Conservation (phyloP, 2,113 vertebrate genomes). For the Muscicapa adusta region DNA sequence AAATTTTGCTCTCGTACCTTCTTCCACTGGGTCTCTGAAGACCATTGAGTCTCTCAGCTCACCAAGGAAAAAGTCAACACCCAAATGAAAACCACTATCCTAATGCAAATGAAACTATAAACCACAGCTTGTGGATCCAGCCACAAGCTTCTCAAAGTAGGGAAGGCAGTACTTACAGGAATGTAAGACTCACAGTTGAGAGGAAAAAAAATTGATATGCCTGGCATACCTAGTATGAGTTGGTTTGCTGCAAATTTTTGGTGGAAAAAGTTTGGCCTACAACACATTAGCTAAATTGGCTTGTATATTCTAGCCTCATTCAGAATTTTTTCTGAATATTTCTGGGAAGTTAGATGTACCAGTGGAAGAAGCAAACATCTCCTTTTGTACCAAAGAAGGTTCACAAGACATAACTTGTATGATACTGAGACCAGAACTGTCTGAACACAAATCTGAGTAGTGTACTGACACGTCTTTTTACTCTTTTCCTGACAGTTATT, state of each 20-base stretch:
- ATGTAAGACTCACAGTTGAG: background rate
- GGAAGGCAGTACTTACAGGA: background rate
- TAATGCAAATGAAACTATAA: background rate
- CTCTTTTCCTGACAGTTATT: background rate
- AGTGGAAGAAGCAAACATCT: slow-evolving; percentile 68
- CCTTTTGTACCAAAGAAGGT: slow-evolving; percentile 46
- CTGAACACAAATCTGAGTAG: background rate
- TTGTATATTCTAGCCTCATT: background rate
- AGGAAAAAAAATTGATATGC: background rate
- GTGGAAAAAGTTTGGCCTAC: background rate
- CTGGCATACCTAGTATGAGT: background rate
- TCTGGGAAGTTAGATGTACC: background rate
- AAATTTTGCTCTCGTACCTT: slow-evolving; percentile 8
- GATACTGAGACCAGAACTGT: slow-evolving; percentile 3
- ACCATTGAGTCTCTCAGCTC: background rate
- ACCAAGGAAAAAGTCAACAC: background rate
- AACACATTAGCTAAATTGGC: background rate
- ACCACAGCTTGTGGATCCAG: background rate
- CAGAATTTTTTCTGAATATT: background rate
- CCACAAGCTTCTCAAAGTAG: background rate
- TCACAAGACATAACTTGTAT: slow-evolving; percentile 59
- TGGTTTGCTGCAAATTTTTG: background rate
- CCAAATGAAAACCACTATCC: background rate
- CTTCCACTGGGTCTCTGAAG: slow-evolving; percentile 56
- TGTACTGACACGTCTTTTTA: background rate